A percentile compares a stretch with the other conserved stretches of the same genome.
Conservation (phyloP, 2,113 vertebrate genomes). For the Sus scrofa region T2T-Sscrofa CM000817.6:26645001-26645500, state of each 20-base stretch:
- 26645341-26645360: background rate
- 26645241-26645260: background rate
- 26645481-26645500: background rate
- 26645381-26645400: background rate
- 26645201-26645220: background rate
- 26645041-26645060: background rate
- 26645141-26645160: background rate
- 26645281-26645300: background rate
- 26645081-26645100: background rate
- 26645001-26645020: background rate
- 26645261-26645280: background rate
- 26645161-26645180: background rate
- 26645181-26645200: background rate
- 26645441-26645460: background rate
- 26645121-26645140: background rate
- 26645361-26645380: background rate
- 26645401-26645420: background rate
- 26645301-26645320: background rate
- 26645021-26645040: background rate
- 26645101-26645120: accelerated
- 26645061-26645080: background rate
- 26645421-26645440: background rate
- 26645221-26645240: background rate
- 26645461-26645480: background rate
- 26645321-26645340: background rate